Percentiles rank a stretch among this genome's conserved stretches.
Evolutionary conservation across 2,113 vertebrate genomes (phyloP).

Genomic region (Xenus cinereus): DNA sequence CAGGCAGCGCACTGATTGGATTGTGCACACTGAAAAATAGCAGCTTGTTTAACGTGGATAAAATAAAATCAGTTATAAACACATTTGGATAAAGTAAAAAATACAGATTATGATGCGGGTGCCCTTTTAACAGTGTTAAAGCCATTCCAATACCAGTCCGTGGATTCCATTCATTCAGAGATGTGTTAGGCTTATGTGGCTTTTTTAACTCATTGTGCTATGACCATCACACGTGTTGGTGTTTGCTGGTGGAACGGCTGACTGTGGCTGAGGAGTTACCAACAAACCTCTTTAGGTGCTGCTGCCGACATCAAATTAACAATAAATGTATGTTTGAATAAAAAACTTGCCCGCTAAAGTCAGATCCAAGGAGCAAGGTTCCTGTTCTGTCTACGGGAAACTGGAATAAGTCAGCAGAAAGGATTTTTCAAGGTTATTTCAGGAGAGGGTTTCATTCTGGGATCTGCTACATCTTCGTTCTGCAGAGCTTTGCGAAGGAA

Average conservation of each 20-base stretch:
- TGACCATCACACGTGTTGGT: rapidly evolving
- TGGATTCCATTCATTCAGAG: neutral
- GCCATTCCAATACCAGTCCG: neutral
- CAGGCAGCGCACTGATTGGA: neutral
- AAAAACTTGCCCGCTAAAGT: neutral
- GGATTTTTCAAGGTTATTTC: neutral
- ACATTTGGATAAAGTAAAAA: neutral
- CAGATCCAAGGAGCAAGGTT: neutral
- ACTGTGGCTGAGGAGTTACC: neutral
- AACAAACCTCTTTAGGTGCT: neutral
- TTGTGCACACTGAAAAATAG: neutral
- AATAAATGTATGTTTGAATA: neutral
- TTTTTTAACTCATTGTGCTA: neutral
- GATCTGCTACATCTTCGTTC: neutral
- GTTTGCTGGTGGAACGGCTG: neutral
- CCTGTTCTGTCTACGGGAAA: neutral
- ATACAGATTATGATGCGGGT: neutral
- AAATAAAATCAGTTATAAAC: neutral
- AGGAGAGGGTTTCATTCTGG: neutral
- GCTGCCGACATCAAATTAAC: neutral
- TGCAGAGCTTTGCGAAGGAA: neutral
- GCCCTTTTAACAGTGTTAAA: neutral
- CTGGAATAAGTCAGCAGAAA: neutral
- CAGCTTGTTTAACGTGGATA: neutral
- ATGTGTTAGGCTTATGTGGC: neutral